Evolutionary conservation across 2,888 invertebrate species (phyloP).

Genomic region (Melanotus villosus): DNA sequence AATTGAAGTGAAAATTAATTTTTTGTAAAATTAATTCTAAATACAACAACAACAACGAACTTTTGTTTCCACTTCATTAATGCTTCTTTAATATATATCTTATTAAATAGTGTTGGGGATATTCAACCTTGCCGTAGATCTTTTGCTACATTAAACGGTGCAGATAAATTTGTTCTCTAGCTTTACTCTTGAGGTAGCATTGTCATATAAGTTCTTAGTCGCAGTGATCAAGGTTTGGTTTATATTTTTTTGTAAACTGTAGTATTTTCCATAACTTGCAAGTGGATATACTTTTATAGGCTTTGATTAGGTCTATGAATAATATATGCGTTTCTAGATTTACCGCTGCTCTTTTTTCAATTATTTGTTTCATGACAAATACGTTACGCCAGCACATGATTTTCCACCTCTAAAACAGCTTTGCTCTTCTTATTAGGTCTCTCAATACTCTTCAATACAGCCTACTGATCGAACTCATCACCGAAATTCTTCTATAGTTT

Average conservation of each 20-base stretch:
- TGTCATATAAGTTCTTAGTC: slow-evolving; percentile 3
- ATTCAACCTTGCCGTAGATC: slow-evolving; percentile 2
- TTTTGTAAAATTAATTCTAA: too few relatives aligned
- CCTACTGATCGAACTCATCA: slow-evolving; percentile 11
- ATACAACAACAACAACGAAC: too few relatives aligned
- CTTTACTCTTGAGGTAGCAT: background rate
- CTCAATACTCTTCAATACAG: slow-evolving; percentile 4
- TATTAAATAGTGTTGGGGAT: background rate
- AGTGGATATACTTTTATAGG: background rate
- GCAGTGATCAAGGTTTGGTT: background rate
- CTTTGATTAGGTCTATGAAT: background rate
- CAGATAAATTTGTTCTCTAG: slow-evolving; percentile 1
- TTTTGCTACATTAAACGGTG: slow-evolving; percentile 9
- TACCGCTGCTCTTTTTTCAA: background rate
- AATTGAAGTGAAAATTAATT: too few relatives aligned
- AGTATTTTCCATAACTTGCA: slow-evolving; percentile 3
- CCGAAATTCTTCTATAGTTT: slow-evolving; percentile 28
- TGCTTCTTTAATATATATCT: slow-evolving; percentile 3
- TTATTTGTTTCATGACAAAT: background rate
- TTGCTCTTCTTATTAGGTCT: slow-evolving; percentile 12
- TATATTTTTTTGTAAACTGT: background rate
- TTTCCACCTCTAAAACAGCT: slow-evolving; percentile 10
- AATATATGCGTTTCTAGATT: slow-evolving; percentile 1
- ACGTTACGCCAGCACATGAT: slow-evolving; percentile 10
- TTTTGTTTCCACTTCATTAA: slow-evolving; percentile 27